phyloP scores from a whole-genome alignment of 2,888 invertebrate genomes.

The Clepsis dumicolana region DNA sequence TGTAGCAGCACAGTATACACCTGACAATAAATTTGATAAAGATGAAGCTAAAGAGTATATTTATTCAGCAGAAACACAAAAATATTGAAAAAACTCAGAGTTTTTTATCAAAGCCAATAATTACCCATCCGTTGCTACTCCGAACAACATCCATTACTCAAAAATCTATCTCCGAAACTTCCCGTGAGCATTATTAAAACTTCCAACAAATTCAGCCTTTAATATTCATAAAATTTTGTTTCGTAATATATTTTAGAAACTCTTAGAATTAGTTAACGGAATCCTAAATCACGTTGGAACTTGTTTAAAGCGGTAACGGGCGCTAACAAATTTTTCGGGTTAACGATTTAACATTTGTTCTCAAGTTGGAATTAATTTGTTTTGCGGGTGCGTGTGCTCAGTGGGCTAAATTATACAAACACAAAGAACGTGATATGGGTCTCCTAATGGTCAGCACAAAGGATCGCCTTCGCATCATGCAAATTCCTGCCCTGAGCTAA shows the following conservation, averaged over 20 bases:
- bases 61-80: neutral
- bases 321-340: slow-evolving; percentile 58
- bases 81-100: neutral
- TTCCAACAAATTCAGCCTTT: slow-evolving; percentile 28
- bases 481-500: slow-evolving; percentile 67
- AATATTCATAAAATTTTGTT: slow-evolving; percentile 41
- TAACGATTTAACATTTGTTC: slow-evolving; percentile 74
- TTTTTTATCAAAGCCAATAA: neutral
- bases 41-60: no score
- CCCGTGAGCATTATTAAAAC: slow-evolving; percentile 32
- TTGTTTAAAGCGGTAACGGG: slow-evolving; percentile 52
- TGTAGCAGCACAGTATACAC: no score
- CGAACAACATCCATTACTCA: slow-evolving; percentile 19
- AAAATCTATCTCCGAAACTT: slow-evolving; percentile 31
- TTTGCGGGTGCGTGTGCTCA: slow-evolving; percentile 61
- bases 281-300: slow-evolving; percentile 49
- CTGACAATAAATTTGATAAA: no score
- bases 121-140: neutral
- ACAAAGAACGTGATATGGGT: slow-evolving; percentile 80
- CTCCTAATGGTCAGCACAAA: slow-evolving; percentile 71
- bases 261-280: slow-evolving; percentile 51
- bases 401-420: slow-evolving; percentile 57
- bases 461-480: slow-evolving; percentile 61
- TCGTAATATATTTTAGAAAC: slow-evolving; percentile 40
- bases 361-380: slow-evolving; percentile 74